Evolutionary conservation across 2,797 vertebrate genomes (phyloP).

Genomic region (Microctenopoma lineatum): DNA sequence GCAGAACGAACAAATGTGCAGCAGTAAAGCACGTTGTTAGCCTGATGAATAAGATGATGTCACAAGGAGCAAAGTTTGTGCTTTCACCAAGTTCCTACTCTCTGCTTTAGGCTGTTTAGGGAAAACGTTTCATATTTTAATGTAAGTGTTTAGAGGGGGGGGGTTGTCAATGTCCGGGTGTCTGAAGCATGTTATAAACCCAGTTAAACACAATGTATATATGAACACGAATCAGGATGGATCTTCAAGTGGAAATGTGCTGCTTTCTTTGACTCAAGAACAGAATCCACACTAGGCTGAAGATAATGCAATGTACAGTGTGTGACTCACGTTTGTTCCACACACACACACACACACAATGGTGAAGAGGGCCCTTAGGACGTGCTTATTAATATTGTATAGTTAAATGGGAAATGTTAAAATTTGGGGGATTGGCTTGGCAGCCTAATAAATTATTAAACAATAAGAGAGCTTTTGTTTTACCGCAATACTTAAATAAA

Average conservation of each 20-base stretch:
- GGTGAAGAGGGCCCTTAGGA: slow-evolving; percentile 62
- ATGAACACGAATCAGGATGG: neutral
- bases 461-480: slow-evolving; percentile 75
- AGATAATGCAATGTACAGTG: slow-evolving; percentile 40
- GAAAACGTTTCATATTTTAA: neutral
- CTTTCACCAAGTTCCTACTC: neutral
- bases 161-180: neutral
- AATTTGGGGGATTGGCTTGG: slow-evolving; percentile 74
- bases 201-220: neutral
- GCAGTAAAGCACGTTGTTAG: slow-evolving; percentile 16
- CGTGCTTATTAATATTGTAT: slow-evolving; percentile 84
- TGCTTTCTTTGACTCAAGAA: neutral
- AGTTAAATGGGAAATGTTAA: slow-evolving; percentile 80
- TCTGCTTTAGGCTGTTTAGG: neutral
- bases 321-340: slow-evolving; percentile 30
- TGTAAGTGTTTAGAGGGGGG: neutral
- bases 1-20: slow-evolving; percentile 36
- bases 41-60: slow-evolving; percentile 31
- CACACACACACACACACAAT: slow-evolving; percentile 35
- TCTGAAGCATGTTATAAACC: neutral
- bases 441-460: slow-evolving; percentile 80
- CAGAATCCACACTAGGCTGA: slow-evolving; percentile 14
- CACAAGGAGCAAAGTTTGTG: slow-evolving; percentile 8
- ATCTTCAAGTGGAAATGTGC: neutral
- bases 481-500: slow-evolving; percentile 66